These are phyloP conservation scores for Augochlorella aurata DNA, from an alignment of 2,888 invertebrate genomes.

Conservation along the genomic window DNA sequence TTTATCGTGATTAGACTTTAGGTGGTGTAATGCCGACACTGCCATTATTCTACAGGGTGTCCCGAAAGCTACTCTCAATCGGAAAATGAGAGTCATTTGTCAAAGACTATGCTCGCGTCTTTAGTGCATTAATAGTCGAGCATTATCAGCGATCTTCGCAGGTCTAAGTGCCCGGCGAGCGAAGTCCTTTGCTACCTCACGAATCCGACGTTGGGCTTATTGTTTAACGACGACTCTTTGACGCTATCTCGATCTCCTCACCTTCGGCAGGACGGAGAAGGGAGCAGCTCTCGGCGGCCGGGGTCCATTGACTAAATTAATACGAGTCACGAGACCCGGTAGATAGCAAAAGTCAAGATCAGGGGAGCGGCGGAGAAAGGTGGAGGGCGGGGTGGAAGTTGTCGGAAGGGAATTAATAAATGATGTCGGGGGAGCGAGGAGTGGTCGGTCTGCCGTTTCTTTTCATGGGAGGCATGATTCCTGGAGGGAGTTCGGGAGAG, in stretches of 20 bases:
- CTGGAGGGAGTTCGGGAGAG: constrained; percentile 43
- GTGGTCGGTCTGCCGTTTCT: constrained; percentile 51
- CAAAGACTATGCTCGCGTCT: no score
- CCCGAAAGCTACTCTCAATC: no score
- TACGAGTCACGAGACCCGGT: constrained; percentile 28
- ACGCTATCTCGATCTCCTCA: constrained; percentile 21
- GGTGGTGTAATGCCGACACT: no score
- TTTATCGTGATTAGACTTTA: no score
- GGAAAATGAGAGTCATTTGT: no score
- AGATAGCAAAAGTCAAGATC: constrained; percentile 9
- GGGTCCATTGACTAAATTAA: constrained; percentile 43
- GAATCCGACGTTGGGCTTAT: constrained; percentile 11
- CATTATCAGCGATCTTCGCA: constrained; percentile 2
- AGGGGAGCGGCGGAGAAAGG: constrained; percentile 3
- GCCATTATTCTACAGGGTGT: no score
- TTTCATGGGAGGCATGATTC: constrained; percentile 65
- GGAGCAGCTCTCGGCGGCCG: background rate
- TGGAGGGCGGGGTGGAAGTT: constrained; percentile 35
- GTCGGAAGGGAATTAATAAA: constrained; percentile 66
- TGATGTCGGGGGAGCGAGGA: constrained; percentile 43
- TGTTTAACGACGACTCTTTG: constrained; percentile 29
- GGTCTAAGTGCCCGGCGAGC: background rate
- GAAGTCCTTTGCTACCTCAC: background rate
- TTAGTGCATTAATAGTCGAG: no score
- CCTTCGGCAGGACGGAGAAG: constrained; percentile 2